These are phyloP conservation scores for Lepidonotus clava DNA, from an alignment of 2,888 invertebrate genomes.

Conservation along the genomic window DNA sequence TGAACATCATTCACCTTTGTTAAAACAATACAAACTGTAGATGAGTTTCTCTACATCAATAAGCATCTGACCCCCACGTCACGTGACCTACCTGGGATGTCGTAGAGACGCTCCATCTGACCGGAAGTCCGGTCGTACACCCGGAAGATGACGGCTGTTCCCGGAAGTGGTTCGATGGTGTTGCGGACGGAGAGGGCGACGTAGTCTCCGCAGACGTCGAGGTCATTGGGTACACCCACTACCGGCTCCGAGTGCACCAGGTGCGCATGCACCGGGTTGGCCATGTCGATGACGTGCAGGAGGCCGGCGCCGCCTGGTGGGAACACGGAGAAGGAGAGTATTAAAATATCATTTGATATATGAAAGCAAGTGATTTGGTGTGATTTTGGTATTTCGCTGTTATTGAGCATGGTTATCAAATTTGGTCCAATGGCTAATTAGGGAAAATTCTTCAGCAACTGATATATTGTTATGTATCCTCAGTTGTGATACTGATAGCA, in stretches of 20 bases:
- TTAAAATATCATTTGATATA: too few relatives aligned
- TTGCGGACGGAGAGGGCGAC: conserved; percentile 52
- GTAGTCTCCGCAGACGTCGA: conserved; percentile 55
- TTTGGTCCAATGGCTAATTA: too few relatives aligned
- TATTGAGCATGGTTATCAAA: too few relatives aligned
- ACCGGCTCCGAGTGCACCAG: conserved; percentile 57
- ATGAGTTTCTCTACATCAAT: too few relatives aligned
- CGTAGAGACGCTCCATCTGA: conserved; percentile 19
- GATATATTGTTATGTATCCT: too few relatives aligned
- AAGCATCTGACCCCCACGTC: too few relatives aligned
- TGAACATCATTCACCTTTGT: too few relatives aligned
- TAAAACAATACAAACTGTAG: too few relatives aligned
- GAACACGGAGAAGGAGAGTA: neutral
- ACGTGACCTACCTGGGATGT: conserved; percentile 54
- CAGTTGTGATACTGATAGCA: too few relatives aligned
- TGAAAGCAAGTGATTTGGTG: too few relatives aligned
- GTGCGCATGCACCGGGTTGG: conserved; percentile 63
- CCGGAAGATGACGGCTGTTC: conserved; percentile 46
- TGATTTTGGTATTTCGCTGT: too few relatives aligned
- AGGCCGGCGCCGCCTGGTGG: conserved; percentile 64
- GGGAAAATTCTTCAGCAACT: too few relatives aligned
- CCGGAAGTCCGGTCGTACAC: neutral
- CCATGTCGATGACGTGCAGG: conserved; percentile 69
- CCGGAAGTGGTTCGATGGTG: conserved; percentile 37
- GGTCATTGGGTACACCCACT: conserved; percentile 52